These are phyloP conservation scores for Elmis aenea DNA, from an alignment of 2,888 invertebrate genomes.

Conservation along the genomic window DNA sequence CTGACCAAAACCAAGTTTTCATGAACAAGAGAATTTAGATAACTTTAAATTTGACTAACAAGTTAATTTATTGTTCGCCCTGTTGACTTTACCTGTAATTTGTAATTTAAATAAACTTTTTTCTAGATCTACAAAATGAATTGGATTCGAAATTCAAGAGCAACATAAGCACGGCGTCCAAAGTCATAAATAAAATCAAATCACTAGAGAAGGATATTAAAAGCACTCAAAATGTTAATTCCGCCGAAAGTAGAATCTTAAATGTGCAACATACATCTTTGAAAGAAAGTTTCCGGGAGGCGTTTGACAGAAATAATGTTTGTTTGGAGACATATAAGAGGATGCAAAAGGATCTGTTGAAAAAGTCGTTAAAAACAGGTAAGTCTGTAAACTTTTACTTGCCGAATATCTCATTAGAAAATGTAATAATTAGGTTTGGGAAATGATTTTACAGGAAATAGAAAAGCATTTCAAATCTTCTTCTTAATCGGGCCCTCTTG, in stretches of 20 bases:
- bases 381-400: no score
- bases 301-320: constrained; percentile 49
- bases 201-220: constrained; percentile 44
- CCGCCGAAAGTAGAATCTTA: constrained; percentile 44
- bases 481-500: no score
- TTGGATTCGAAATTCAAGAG: constrained; percentile 54
- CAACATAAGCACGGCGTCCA: constrained; percentile 51
- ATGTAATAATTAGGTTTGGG: no score
- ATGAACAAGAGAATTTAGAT: no score
- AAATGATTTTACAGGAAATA: no score
- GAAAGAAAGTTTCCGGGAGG: constrained; percentile 46
- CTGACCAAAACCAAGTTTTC: no score
- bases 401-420: no score
- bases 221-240: constrained; percentile 21
- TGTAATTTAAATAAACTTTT: no score
- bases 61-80: no score
- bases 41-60: no score
- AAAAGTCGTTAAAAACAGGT: constrained; percentile 53
- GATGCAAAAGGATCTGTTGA: constrained; percentile 50
- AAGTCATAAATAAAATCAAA: constrained; percentile 53
- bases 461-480: no score
- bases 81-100: no score
- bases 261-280: constrained; percentile 47
- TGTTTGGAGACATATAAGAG: constrained; percentile 51
- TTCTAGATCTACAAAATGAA: constrained; percentile 57